Evolutionary conservation across 2,113 vertebrate species (phyloP).

Genomic region (Nyctereutes procyonoides): DNA sequence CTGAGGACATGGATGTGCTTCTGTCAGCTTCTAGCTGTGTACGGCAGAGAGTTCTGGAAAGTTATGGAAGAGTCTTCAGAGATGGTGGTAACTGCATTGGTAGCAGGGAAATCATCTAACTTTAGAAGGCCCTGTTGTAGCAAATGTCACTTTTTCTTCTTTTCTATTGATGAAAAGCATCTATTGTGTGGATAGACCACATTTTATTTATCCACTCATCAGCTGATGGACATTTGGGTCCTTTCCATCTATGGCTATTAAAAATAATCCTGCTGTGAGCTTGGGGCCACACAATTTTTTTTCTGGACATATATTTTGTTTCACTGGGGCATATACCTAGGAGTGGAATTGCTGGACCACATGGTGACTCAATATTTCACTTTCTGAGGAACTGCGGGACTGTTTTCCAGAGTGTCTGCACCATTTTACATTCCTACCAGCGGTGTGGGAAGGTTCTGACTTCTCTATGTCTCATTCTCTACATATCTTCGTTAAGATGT

Average conservation of each 20-base stretch:
- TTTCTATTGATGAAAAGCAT: neutral
- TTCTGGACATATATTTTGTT: neutral
- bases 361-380: neutral
- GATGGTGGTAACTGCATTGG: neutral
- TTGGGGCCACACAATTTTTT: neutral
- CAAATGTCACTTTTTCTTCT: neutral
- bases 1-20: neutral
- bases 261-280: neutral
- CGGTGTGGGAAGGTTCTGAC: neutral
- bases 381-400: neutral
- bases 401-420: neutral
- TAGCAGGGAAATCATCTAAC: neutral
- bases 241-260: neutral
- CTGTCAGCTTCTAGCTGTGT: neutral
- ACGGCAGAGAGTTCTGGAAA: neutral
- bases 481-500: neutral
- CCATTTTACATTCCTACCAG: neutral
- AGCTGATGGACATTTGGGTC: neutral
- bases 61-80: neutral
- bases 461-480: neutral
- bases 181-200: neutral
- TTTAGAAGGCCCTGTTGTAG: neutral
- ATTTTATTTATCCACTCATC: neutral
- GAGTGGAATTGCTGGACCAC: neutral
- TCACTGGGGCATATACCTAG: neutral